Percentiles rank a stretch among this genome's conserved stretches.
These are phyloP conservation scores for Pomacea canaliculata DNA, from an alignment of 2,888 invertebrate species.

Conservation along the genomic window DNA sequence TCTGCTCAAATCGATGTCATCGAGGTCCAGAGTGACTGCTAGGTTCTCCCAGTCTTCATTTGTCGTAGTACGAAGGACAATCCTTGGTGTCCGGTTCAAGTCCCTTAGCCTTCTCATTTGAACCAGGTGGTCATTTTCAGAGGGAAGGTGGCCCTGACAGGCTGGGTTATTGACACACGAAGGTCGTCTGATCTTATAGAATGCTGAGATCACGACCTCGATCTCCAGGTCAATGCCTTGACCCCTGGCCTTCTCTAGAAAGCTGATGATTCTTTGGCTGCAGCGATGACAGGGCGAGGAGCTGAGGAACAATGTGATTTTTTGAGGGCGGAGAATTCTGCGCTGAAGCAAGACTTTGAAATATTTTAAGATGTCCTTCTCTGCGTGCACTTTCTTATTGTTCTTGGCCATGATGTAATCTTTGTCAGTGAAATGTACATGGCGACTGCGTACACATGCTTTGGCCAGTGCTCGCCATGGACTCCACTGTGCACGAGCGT, in stretches of 20 bases:
- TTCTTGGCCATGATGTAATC: not conserved
- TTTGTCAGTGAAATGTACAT: not conserved
- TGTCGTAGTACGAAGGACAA: not conserved
- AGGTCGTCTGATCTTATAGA: not conserved
- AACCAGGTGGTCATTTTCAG: not conserved
- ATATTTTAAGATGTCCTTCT: not conserved
- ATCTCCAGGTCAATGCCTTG: not conserved
- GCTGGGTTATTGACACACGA: not conserved
- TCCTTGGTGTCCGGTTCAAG: not conserved
- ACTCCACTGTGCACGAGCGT: not conserved
- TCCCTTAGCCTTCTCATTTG: not conserved
- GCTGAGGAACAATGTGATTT: not conserved
- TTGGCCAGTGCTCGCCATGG: not conserved
- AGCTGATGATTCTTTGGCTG: not conserved
- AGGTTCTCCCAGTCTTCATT: not conserved
- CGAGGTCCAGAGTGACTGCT: not conserved
- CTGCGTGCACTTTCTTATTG: not conserved
- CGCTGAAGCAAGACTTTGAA: not conserved
- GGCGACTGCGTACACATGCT: not conserved
- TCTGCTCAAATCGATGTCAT: not conserved
- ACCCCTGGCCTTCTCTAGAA: not conserved
- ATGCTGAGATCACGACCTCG: not conserved
- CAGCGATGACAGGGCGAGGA: not conserved
- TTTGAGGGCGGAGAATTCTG: not conserved
- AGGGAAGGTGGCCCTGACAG: not conserved